Evolutionary conservation across 2,797 vertebrate genomes (phyloP).

Genomic region (Syncerus caffer): DNA sequence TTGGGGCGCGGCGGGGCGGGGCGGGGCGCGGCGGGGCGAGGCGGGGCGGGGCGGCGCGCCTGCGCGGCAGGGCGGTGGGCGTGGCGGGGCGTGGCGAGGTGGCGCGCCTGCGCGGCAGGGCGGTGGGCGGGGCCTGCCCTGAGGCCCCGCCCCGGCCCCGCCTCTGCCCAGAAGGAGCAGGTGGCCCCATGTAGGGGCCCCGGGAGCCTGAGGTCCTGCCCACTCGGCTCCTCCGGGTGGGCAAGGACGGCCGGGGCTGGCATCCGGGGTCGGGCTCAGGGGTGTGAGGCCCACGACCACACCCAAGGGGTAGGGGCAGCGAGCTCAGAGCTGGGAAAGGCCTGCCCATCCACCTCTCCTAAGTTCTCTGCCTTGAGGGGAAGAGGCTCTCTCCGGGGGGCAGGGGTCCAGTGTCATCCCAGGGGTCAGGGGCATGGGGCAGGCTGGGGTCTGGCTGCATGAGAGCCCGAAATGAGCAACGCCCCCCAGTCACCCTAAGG

Average conservation of each 20-base stretch:
- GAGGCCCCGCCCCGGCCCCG: not conserved
- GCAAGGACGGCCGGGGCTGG: not conserved
- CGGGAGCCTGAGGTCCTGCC: fast-evolving
- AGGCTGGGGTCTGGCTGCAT: not conserved
- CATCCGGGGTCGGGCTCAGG: fast-evolving
- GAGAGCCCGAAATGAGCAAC: not conserved
- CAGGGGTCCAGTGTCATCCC: not conserved
- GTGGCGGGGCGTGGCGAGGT: too few species aligned
- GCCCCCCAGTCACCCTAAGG: not conserved
- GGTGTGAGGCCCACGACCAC: not conserved
- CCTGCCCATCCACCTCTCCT: too few species aligned
- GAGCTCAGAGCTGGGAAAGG: not conserved
- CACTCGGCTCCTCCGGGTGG: not conserved
- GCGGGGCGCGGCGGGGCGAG: too few species aligned
- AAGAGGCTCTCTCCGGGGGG: not conserved
- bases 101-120: too few species aligned
- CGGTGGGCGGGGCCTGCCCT: fast-evolving
- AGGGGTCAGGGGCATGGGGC: not conserved
- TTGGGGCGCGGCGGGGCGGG: not conserved
- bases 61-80: too few species aligned
- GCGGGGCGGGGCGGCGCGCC: too few species aligned
- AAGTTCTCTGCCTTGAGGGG: not conserved
- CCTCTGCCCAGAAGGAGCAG: fast-evolving
- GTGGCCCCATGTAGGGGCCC: not conserved
- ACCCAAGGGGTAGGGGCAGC: too few species aligned